Conservation (phyloP, 2,113 vertebrate species). For the Chaetops frenatus region DNA sequence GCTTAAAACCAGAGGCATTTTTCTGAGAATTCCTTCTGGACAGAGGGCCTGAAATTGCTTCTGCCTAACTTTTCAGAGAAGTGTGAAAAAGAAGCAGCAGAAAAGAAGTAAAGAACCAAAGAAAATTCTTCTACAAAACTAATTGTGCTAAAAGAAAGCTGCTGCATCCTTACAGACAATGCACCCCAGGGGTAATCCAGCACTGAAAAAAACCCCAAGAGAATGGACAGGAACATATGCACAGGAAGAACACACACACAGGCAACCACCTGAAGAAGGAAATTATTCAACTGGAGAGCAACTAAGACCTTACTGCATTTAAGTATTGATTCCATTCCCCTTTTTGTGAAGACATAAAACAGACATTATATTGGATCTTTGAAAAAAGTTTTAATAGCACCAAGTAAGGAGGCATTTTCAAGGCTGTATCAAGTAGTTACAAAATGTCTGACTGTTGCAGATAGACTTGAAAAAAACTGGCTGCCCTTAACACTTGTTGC, state of each 20-base stretch:
- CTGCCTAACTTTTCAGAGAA: not conserved
- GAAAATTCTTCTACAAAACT: not conserved
- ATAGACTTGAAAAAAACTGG: not conserved
- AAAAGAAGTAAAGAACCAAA: not conserved
- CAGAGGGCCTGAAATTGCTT: not conserved
- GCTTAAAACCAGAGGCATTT: not conserved
- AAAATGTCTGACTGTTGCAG: not conserved
- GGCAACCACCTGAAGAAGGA: not conserved
- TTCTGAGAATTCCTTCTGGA: not conserved
- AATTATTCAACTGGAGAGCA: not conserved
- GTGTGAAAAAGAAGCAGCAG: not conserved
- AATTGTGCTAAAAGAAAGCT: not conserved
- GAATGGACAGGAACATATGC: not conserved
- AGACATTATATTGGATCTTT: not conserved
- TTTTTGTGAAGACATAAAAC: not conserved
- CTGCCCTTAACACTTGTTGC: not conserved
- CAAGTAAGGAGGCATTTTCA: not conserved
- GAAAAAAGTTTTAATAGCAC: not conserved
- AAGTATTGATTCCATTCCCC: not conserved
- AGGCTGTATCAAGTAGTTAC: not conserved
- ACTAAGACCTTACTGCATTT: not conserved
- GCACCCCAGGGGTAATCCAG: not conserved
- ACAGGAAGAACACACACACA: not conserved
- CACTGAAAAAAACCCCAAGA: not conserved
- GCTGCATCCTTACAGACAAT: not conserved